Conservation (phyloP, 1,140 invertebrate genomes). For the Rhizoglyphus robini region DNA sequence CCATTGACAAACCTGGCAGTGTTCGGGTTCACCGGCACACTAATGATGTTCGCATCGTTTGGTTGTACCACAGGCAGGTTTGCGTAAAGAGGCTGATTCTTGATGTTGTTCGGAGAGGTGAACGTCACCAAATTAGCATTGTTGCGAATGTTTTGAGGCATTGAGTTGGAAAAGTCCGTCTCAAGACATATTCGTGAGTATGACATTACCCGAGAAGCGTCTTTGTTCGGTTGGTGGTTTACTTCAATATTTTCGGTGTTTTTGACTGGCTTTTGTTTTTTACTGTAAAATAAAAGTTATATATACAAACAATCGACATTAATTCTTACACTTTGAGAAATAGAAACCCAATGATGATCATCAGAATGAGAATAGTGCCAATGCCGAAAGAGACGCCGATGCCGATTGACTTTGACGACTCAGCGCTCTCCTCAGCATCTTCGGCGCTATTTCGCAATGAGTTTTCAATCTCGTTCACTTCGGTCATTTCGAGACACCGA, state of each 20-base stretch:
- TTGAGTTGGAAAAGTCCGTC: conserved; percentile 17
- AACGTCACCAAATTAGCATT: conserved; percentile 28
- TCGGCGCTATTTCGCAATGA: neutral
- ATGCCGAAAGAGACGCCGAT: conserved; percentile 34
- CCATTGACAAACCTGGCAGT: neutral
- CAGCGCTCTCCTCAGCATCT: conserved; percentile 17
- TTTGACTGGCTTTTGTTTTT: conserved; percentile 66
- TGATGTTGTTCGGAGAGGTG: conserved; percentile 18
- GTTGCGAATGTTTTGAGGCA: conserved; percentile 18
- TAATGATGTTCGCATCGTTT: conserved; percentile 11
- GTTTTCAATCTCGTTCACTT: conserved; percentile 20
- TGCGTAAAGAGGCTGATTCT: conserved; percentile 20
- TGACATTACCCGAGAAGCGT: conserved; percentile 23
- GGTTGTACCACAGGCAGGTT: conserved; percentile 8
- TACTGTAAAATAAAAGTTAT: conserved; percentile 36
- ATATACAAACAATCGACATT: neutral
- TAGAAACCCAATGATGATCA: conserved; percentile 31
- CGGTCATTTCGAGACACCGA: conserved; percentile 24
- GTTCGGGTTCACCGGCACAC: conserved; percentile 3
- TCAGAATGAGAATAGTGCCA: conserved; percentile 30
- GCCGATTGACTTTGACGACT: conserved; percentile 31
- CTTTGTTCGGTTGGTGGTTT: conserved; percentile 18
- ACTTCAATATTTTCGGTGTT: conserved; percentile 70
- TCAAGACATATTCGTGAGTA: conserved; percentile 24
- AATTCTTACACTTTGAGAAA: conserved; percentile 33